Percentiles rank a stretch among this genome's conserved stretches.
Conservation (phyloP, 92 coral and sea anemone genomes). For the Phymanthus crucifer region DNA sequence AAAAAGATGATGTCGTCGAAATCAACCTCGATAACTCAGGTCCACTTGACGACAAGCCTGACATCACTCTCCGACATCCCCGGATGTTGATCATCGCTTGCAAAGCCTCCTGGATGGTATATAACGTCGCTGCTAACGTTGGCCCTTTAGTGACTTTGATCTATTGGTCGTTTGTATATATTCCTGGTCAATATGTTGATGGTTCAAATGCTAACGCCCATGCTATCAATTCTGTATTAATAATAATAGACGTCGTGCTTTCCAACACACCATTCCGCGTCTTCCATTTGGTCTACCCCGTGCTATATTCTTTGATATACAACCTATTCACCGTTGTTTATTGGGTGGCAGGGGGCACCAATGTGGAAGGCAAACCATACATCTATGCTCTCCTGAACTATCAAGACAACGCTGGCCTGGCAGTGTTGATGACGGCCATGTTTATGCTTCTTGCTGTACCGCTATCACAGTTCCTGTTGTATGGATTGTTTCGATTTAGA, state of each 20-base stretch:
- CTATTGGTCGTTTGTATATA: conserved; percentile 66
- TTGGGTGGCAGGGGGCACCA: conserved; percentile 74
- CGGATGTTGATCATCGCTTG: conserved; percentile 54
- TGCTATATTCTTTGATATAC: conserved; percentile 45
- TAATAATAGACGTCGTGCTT: conserved; percentile 56
- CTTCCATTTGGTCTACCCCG: conserved; percentile 60
- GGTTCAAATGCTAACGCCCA: conserved; percentile 63
- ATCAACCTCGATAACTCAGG: conserved; percentile 7
- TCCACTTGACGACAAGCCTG: conserved; percentile 13
- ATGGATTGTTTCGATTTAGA: conserved; percentile 54
- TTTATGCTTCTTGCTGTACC: conserved; percentile 58
- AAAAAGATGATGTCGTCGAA: conserved; percentile 7
- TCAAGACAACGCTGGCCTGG: conserved; percentile 44
- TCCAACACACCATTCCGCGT: conserved; percentile 63
- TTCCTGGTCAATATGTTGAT: conserved; percentile 50
- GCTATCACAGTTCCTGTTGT: conserved; percentile 60
- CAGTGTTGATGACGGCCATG: conserved; percentile 35
- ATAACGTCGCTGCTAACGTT: conserved; percentile 58
- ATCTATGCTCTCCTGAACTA: conserved; percentile 68
- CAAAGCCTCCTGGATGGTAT: conserved; percentile 69
- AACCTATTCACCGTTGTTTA: conserved; percentile 58
- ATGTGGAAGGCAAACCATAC: conserved; percentile 50
- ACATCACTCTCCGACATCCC: conserved; percentile 18
- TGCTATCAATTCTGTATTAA: conserved; percentile 64
- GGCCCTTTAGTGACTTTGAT: conserved; percentile 67